Conservation (phyloP, 2,797 vertebrate species). For the Premnoplex brunnescens region DNA sequence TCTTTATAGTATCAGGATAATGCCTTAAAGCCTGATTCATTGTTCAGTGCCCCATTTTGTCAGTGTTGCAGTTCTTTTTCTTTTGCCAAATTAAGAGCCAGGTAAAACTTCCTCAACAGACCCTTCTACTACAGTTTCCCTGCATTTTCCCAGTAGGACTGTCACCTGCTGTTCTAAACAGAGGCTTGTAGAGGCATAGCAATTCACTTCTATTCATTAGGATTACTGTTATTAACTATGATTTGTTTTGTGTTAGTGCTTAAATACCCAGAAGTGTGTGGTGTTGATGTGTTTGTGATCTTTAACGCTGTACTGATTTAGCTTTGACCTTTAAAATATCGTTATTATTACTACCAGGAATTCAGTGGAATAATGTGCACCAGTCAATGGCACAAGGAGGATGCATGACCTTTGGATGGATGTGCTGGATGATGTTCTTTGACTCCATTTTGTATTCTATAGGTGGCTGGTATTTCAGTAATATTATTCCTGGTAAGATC, state of each 20-base stretch:
- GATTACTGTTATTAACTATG: neutral
- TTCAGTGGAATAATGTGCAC: slow-evolving; percentile 76
- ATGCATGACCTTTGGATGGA: slow-evolving; percentile 70
- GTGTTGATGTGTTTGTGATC: neutral
- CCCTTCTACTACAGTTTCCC: neutral
- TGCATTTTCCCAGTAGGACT: neutral
- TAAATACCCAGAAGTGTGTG: neutral
- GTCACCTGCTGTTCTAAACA: neutral
- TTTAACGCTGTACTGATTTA: neutral
- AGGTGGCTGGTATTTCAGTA: slow-evolving; percentile 78
- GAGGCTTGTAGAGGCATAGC: neutral
- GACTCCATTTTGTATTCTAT: slow-evolving; percentile 74
- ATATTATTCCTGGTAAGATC: slow-evolving; percentile 74
- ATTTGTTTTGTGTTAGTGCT: neutral
- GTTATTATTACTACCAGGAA: slow-evolving; percentile 56
- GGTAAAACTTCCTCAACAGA: neutral
- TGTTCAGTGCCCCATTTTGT: neutral
- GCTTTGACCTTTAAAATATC: slow-evolving; percentile 16
- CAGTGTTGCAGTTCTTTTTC: neutral
- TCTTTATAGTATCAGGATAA: neutral
- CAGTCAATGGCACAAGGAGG: slow-evolving; percentile 31
- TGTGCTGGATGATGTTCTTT: slow-evolving; percentile 76
- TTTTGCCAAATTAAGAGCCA: neutral
- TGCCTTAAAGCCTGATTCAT: neutral
- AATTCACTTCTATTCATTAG: neutral